Percentiles rank a stretch among this genome's conserved stretches.
These are phyloP conservation scores for Atrina japonica DNA, from an alignment of 2,888 invertebrate species.

Conservation along the genomic window DNA sequence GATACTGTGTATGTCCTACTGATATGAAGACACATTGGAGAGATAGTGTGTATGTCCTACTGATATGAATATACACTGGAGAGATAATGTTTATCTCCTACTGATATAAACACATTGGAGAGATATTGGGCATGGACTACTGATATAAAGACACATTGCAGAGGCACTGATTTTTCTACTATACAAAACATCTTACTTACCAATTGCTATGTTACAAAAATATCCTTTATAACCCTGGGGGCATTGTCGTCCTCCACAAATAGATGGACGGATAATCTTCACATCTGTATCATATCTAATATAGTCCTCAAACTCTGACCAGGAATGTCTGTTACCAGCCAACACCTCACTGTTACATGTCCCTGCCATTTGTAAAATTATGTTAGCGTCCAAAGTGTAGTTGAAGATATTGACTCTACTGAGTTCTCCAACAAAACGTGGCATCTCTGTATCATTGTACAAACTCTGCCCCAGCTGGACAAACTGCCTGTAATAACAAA, in stretches of 20 bases:
- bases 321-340: conserved; percentile 57
- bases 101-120: too few relatives aligned
- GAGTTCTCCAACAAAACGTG: conserved; percentile 62
- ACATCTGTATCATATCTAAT: conserved; percentile 45
- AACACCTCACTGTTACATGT: conserved; percentile 46
- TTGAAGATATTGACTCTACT: conserved; percentile 65
- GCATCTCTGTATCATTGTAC: background rate
- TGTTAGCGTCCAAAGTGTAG: conserved; percentile 25
- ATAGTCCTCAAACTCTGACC: conserved; percentile 63
- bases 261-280: conserved; percentile 52
- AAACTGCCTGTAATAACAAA: conserved; percentile 43
- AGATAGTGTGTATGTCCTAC: too few relatives aligned
- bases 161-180: too few relatives aligned
- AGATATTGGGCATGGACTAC: too few relatives aligned
- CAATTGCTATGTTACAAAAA: conserved; percentile 89
- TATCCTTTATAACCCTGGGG: conserved; percentile 89
- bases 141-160: too few relatives aligned
- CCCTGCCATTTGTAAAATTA: conserved; percentile 44
- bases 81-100: too few relatives aligned
- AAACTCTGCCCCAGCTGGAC: conserved; percentile 38
- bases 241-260: conserved; percentile 83
- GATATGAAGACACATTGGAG: too few relatives aligned
- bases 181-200: conserved; percentile 44
- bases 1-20: too few relatives aligned
- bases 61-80: too few relatives aligned